Evolutionary conservation across 2,797 vertebrate species (phyloP), one percentile per base, ranked within the genome.

Genomic region (Sorex maritimensis): DNA sequence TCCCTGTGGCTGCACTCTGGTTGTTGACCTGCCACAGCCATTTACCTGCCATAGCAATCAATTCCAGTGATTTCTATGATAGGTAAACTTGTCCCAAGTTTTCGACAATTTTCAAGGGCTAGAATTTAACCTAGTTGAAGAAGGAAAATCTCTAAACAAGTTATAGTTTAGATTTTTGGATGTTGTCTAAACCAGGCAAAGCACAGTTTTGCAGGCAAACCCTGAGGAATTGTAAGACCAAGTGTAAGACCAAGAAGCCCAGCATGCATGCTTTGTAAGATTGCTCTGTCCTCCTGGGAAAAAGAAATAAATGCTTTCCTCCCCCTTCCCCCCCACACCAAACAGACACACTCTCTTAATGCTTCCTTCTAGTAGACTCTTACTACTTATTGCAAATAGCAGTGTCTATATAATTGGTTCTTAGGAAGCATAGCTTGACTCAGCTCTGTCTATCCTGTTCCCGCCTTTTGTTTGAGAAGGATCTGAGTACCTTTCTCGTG

Each of bases 261-360:
- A 34, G 30, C 49, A 14, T 3, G 7, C 0, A 19, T 0, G 19
- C 41, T n/a, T 19, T 0, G 0, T 41, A 9, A 26, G 13, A 14
- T 4, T 1, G 1, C 5, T 24, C 65, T 68, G 10, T 23, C 79
- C 69, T 81, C 49, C 49, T 44, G 5, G 24, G 46, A 6, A 9
- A 24, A 12, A 92, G 9, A 81, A 61, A n/a, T 1, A 0, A 11
- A 58, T 58, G 26, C 7, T 67, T 67, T 26, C 17, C 12, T 4
- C n/a, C 11, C 24, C 63, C 23, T 8, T 49, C 14, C 5, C n/a
- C 24, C 13, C 10, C 61, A n/a, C 63, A 13, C 41, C 41, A 34
- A 34, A 34, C 34, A 34, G 34, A 34, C 41, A 44, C 49, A 61
- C 15, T 21, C 15, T 9, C 67, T n/a, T 7, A 11, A 6, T 1